phyloP scores from a whole-genome alignment of 2,888 invertebrate genomes.

The Papilio protenor region DNA sequence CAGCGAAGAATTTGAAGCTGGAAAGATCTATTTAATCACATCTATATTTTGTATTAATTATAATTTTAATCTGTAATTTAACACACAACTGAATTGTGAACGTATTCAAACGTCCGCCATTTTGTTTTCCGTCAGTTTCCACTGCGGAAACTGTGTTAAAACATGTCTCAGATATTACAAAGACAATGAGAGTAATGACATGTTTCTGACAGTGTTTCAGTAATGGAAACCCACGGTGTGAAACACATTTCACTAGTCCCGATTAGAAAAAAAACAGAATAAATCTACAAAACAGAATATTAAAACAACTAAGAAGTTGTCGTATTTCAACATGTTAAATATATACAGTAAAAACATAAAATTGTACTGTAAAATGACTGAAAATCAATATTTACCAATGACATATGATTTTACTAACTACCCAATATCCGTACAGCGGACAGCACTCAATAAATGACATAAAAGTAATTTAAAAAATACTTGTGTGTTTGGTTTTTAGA shows the following conservation, averaged over 20 bases:
- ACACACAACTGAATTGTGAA: background rate
- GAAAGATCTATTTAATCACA: slow-evolving; percentile 41
- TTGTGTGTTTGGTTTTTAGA: too few species aligned
- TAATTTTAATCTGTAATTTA: slow-evolving; percentile 2
- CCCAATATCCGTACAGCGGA: slow-evolving; percentile 43
- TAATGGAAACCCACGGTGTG: background rate
- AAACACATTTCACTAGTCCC: slow-evolving; percentile 20
- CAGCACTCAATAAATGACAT: background rate
- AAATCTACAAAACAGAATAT: slow-evolving; percentile 2
- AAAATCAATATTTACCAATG: background rate
- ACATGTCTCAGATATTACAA: too few species aligned
- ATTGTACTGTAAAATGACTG: background rate
- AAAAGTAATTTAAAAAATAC: too few species aligned
- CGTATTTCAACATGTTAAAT: background rate
- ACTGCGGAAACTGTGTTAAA: background rate
- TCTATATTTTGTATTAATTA: slow-evolving; percentile 25
- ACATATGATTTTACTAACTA: too few species aligned
- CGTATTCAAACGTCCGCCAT: background rate
- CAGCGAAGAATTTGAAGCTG: slow-evolving; percentile 40
- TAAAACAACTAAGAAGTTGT: background rate
- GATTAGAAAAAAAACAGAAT: slow-evolving; percentile 22
- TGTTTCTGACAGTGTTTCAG: background rate
- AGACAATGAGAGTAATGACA: background rate
- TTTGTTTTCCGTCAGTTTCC: background rate
- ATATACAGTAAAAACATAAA: background rate